phyloP scores from a whole-genome alignment of 2,888 invertebrate species.

The Ectropis crepuscularia region DNA sequence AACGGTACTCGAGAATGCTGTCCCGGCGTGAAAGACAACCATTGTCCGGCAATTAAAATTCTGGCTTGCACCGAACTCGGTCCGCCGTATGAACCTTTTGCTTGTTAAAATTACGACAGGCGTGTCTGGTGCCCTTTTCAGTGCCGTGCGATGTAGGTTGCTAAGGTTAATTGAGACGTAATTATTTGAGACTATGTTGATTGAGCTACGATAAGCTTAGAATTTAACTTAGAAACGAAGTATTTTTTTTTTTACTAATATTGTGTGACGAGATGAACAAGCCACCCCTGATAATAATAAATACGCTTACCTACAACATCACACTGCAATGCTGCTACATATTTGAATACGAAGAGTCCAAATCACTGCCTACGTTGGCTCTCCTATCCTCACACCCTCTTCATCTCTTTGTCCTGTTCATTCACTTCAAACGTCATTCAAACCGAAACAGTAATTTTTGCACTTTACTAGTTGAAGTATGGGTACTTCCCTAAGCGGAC shows the following conservation, averaged over 20 bases:
- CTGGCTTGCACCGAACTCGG: conserved; percentile 40
- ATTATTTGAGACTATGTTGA: conserved; percentile 13
- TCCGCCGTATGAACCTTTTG: conserved; percentile 43
- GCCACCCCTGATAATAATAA: too few species aligned
- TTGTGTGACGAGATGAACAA: background rate
- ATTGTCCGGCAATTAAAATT: conserved; percentile 54
- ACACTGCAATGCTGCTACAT: too few species aligned
- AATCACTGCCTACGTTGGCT: too few species aligned
- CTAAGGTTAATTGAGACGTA: conserved; percentile 23
- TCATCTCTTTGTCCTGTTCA: too few species aligned
- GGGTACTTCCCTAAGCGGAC: too few species aligned
- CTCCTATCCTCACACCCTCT: too few species aligned
- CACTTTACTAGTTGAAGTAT: too few species aligned
- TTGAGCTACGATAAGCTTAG: conserved; percentile 7
- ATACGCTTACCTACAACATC: too few species aligned
- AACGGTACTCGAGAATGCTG: conserved; percentile 59
- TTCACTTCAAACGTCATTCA: too few species aligned
- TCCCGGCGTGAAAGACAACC: conserved; percentile 51
- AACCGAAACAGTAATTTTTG: too few species aligned
- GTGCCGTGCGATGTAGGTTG: conserved; percentile 4
- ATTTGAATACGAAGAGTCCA: too few species aligned
- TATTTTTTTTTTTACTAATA: too few species aligned
- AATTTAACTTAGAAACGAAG: background rate
- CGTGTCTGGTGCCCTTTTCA: conserved; percentile 21
- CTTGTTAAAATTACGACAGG: conserved; percentile 36